phyloP scores from a whole-genome alignment of 23 tunicate species.

The Oikopleura dioica region DNA sequence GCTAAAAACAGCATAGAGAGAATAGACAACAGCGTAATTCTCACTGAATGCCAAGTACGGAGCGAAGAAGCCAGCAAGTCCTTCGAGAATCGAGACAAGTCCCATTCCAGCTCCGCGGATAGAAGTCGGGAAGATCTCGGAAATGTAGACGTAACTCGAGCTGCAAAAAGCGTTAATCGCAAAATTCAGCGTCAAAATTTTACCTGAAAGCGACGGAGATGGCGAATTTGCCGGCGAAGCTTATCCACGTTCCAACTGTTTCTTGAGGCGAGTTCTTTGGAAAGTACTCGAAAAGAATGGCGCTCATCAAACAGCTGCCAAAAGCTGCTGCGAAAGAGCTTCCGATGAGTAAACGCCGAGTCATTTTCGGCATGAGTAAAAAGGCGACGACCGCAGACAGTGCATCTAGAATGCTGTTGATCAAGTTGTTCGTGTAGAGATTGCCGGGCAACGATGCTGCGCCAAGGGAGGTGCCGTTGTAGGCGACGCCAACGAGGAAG shows the following conservation, averaged over 20 bases:
- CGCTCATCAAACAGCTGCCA: not conserved
- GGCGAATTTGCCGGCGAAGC: not conserved
- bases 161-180: not conserved
- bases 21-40: not conserved
- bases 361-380: not conserved
- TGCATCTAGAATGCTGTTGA: not conserved
- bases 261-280: not conserved
- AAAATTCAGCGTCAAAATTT: not conserved
- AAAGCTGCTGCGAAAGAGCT: not conserved
- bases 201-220: not conserved
- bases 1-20: not conserved
- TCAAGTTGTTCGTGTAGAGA: not conserved
- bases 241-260: not conserved
- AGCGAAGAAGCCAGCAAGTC: not conserved
- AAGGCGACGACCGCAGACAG: not conserved
- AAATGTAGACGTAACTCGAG: not conserved
- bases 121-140: not conserved
- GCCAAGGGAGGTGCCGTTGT: no score
- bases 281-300: not conserved
- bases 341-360: not conserved
- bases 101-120: constrained; percentile 5
- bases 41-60: not conserved
- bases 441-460: not conserved
- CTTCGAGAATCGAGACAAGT: not conserved
- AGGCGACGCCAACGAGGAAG: no score